phyloP scores from a whole-genome alignment of 2,888 invertebrate genomes.

The Diaphora mendica region DNA sequence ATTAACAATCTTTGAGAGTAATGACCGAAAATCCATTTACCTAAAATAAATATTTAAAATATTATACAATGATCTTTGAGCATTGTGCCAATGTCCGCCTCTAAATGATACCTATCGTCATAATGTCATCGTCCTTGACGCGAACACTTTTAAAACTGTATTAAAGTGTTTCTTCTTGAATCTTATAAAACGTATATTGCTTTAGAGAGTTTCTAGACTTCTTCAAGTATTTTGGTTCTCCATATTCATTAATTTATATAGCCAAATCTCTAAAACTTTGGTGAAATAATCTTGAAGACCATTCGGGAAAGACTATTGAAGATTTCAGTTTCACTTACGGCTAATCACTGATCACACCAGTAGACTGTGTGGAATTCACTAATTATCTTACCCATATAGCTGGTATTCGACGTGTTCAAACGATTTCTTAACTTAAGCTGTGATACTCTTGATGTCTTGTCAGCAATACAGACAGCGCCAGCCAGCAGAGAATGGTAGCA shows the following conservation, averaged over 20 bases:
- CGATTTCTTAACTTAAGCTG: not conserved
- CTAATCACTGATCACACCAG: not conserved
- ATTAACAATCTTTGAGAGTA: not conserved
- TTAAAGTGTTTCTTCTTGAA: not conserved
- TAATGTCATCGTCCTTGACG: not conserved
- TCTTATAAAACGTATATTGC: not conserved
- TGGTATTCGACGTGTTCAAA: not conserved
- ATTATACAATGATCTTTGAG: too few species aligned
- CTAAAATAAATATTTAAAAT: too few species aligned
- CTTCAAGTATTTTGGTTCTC: not conserved
- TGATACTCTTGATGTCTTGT: not conserved
- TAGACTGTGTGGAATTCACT: not conserved
- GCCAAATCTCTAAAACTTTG: not conserved
- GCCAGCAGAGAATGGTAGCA: not conserved
- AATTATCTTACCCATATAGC: too few species aligned
- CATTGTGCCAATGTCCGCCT: not conserved
- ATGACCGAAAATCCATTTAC: not conserved
- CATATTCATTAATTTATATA: not conserved
- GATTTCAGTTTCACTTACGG: not conserved
- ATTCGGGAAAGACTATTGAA: not conserved
- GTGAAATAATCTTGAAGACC: not conserved
- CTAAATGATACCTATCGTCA: not conserved
- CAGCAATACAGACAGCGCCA: not conserved
- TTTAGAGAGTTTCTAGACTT: not conserved
- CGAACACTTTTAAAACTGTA: not conserved